Percentiles rank a stretch among this genome's conserved stretches.
Evolutionary conservation across 1,140 invertebrate genomes (phyloP).

Genomic region (Trichogramma pretiosum): DNA sequence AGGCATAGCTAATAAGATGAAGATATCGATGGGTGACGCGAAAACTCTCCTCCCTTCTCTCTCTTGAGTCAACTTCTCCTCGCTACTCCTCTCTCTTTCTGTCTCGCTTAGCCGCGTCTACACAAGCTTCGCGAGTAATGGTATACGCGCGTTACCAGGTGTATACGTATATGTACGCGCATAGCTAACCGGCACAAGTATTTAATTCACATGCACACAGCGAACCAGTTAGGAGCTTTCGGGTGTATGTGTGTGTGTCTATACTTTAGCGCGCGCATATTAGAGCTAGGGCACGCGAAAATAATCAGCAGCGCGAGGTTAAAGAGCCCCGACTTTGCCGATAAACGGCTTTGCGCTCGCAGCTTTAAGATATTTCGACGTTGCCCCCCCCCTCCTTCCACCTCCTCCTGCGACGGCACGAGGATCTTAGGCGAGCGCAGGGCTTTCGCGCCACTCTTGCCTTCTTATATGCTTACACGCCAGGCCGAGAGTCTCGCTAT

Average conservation of each 20-base stretch:
- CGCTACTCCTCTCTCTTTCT: not conserved
- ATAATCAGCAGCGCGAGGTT: constrained; percentile 7
- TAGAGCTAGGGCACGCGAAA: constrained; percentile 17
- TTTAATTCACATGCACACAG: too few species aligned
- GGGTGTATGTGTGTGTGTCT: too few species aligned
- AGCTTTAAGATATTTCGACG: constrained; percentile 20
- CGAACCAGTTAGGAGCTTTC: too few species aligned
- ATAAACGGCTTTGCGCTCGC: constrained; percentile 20
- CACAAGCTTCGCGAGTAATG: not conserved
- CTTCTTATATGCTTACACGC: constrained; percentile 3
- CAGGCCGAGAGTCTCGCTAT: too few species aligned
- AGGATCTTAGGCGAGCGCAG: too few species aligned
- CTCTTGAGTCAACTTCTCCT: not conserved
- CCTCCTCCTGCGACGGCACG: too few species aligned
- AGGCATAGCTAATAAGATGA: constrained; percentile 17
- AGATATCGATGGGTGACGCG: constrained; percentile 18
- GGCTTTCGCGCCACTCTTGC: not conserved
- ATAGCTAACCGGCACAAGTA: too few species aligned
- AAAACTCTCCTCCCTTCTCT: constrained; percentile 6
- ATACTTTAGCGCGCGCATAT: constrained; percentile 13
- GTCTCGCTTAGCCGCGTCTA: not conserved
- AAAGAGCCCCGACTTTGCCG: constrained; percentile 14
- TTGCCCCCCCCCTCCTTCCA: constrained; percentile 1
- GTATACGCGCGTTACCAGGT: too few species aligned
- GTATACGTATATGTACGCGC: too few species aligned